A percentile compares a stretch with the other conserved stretches of the same genome.
Evolutionary conservation across 2,113 vertebrate genomes (phyloP).

Genomic region (Elanoides forficatus): DNA sequence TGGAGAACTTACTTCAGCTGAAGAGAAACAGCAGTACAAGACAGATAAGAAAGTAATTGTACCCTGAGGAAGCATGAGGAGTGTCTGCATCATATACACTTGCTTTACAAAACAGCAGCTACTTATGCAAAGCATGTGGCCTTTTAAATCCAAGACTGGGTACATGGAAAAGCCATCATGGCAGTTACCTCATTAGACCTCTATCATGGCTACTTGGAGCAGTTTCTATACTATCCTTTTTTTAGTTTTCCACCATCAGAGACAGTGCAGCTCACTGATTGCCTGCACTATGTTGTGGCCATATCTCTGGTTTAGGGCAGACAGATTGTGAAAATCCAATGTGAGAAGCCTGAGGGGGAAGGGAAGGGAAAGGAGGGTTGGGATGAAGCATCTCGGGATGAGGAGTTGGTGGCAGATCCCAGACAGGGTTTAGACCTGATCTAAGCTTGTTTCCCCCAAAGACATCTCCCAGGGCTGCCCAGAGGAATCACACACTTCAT

Average conservation of each 20-base stretch:
- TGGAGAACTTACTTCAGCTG: slow-evolving; percentile 2
- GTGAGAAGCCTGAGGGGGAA: not conserved
- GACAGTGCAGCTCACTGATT: not conserved
- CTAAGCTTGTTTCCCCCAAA: not conserved
- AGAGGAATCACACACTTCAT: not conserved
- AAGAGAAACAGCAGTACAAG: slow-evolving; percentile 33
- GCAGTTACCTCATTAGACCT: not conserved
- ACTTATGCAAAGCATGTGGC: not conserved
- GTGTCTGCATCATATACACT: not conserved
- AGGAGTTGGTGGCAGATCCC: not conserved
- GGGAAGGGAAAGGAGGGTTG: not conserved
- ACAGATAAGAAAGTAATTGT: slow-evolving; percentile 40
- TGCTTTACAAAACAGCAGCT: slow-evolving; percentile 24
- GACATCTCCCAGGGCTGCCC: not conserved
- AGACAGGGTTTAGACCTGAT: not conserved
- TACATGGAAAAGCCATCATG: not conserved
- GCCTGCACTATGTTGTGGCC: not conserved
- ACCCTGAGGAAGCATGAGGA: slow-evolving; percentile 5
- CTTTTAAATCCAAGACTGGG: not conserved
- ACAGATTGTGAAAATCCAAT: not conserved
- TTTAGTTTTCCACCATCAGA: not conserved
- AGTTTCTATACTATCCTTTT: not conserved
- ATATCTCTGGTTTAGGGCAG: not conserved
- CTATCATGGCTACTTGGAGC: not conserved
- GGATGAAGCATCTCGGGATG: rapidly evolving